These are phyloP conservation scores for Diprion similis DNA, from an alignment of 1,140 invertebrate genomes.

Conservation along the genomic window DNA sequence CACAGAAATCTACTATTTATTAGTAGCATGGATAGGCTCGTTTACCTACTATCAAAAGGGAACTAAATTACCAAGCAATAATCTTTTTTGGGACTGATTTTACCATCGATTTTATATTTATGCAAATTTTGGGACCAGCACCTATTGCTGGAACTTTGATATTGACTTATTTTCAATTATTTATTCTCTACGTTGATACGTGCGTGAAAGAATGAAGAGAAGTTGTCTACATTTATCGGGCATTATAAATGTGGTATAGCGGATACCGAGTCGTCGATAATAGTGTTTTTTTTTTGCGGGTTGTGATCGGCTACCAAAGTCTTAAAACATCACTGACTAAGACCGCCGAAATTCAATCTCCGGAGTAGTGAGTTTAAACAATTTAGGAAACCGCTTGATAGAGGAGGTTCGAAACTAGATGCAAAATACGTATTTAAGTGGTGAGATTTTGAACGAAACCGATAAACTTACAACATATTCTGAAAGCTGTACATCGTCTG, in stretches of 20 bases:
- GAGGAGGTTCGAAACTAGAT: neutral
- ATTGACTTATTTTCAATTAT: too few species aligned
- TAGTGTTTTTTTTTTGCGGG: conserved; percentile 14
- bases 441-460: neutral
- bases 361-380: conserved; percentile 3
- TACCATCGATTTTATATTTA: too few species aligned
- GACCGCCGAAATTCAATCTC: conserved; percentile 18
- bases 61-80: too few species aligned
- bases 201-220: too few species aligned
- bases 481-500: neutral
- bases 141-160: too few species aligned
- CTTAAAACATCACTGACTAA: conserved; percentile 18
- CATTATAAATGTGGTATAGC: neutral
- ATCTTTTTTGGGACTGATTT: too few species aligned
- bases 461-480: neutral
- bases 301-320: conserved; percentile 19
- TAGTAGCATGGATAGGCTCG: too few species aligned
- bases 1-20: too few species aligned
- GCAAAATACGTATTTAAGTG: neutral
- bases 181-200: too few species aligned
- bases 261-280: neutral
- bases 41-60: too few species aligned
- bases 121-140: too few species aligned
- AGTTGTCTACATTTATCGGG: too few species aligned
- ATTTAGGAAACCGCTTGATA: neutral